A percentile compares a stretch with the other conserved stretches of the same genome.
Conservation (phyloP, 2,888 invertebrate genomes). For the Synanthedon myopaeformis region DNA sequence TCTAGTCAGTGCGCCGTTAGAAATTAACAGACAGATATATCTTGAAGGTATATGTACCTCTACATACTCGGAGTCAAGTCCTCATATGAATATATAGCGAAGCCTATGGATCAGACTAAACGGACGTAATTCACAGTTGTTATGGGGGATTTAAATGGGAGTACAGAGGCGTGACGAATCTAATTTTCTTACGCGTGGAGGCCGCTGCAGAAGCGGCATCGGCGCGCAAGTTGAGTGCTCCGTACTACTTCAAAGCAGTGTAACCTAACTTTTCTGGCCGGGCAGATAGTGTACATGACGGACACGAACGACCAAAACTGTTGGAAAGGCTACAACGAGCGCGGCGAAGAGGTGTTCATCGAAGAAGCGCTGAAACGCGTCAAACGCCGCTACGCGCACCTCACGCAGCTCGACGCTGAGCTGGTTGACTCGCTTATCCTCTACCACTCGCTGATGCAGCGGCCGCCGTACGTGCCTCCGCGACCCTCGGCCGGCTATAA, state of each 20-base stretch:
- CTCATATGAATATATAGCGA: too few species aligned
- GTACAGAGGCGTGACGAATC: too few species aligned
- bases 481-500: slow-evolving; percentile 9
- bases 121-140: too few species aligned
- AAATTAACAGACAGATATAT: too few species aligned
- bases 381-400: slow-evolving; percentile 88
- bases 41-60: too few species aligned
- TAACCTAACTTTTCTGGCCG: slow-evolving; percentile 94
- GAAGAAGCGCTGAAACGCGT: slow-evolving; percentile 93
- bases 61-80: too few species aligned
- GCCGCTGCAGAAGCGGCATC: slow-evolving; percentile 17
- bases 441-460: slow-evolving; percentile 89
- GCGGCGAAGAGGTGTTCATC: slow-evolving; percentile 94
- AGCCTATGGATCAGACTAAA: too few species aligned
- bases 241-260: slow-evolving; percentile 99
- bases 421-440: slow-evolving; percentile 93
- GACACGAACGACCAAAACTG: slow-evolving; percentile 98
- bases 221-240: slow-evolving; percentile 85
- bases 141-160: too few species aligned
- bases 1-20: too few species aligned
- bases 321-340: slow-evolving; percentile 97
- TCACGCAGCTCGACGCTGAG: slow-evolving; percentile 89
- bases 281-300: slow-evolving; percentile 92
- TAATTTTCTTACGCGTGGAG: slow-evolving; percentile 32
- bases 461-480: slow-evolving; percentile 53